Conservation (phyloP, 2,888 invertebrate species). For the Odiellus spinosus region DNA sequence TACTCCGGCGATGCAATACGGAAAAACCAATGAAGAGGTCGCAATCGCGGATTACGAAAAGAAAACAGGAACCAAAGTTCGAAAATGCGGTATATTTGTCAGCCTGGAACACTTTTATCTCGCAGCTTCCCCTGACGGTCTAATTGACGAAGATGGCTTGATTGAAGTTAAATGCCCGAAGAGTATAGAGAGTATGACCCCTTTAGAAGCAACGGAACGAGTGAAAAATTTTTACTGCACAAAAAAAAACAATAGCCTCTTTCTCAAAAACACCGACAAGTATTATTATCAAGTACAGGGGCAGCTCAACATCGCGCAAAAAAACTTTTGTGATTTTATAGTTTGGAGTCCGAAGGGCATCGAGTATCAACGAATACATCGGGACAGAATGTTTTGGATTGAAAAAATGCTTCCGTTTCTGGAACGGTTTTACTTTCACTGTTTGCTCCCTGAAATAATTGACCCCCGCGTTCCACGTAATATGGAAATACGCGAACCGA, state of each 20-base stretch:
- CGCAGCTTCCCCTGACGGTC: neutral
- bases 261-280: neutral
- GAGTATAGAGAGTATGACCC: neutral
- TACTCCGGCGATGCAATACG: neutral
- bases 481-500: neutral
- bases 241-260: neutral
- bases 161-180: neutral
- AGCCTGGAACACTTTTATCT: neutral
- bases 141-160: neutral
- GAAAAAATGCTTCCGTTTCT: neutral
- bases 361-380: neutral
- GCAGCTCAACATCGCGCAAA: neutral
- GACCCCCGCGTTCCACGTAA: neutral
- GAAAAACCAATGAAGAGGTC: neutral
- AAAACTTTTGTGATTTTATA: neutral
- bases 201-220: neutral
- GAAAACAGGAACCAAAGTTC: neutral
- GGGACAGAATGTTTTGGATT: neutral
- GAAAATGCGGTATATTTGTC: neutral
- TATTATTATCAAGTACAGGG: constrained; percentile 1
- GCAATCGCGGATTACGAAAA: neutral
- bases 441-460: neutral
- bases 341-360: neutral
- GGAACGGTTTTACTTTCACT: neutral
- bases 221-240: neutral